Base-by-base conservation (phyloP, 64 coral and sea anemone genomes). In the Platygyra sinensis region DNA sequence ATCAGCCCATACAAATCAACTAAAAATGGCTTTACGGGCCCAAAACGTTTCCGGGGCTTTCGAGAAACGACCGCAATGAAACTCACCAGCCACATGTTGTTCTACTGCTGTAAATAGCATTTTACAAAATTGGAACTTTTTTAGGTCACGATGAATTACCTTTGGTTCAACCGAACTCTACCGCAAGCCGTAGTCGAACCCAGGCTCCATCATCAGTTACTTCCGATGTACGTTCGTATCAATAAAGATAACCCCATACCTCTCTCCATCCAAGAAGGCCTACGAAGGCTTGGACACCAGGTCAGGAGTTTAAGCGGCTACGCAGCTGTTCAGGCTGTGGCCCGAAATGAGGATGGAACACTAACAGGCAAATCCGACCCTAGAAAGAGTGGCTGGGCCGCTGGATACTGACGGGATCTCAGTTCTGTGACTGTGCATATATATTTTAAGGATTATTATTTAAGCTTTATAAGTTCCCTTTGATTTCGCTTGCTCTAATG, bases 201-300 rank as follows among this genome's bases (percentile, higher is more conserved):
- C 15, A 93, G 95, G 22, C 60, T 96, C 18, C 95, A 96, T 18
- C 95, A 96, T 54, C 95, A 96, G 80, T 76, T 96, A 10, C 67
- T 96, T 80, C 95, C 95, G 9, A 96, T 96, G 95, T 96, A 94
- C n/a, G 60, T 96, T 65, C 87, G 91, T 9, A 72, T 94, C 20
- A 91, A 96, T 52, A 90, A 67, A 49, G 77, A 88, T 30, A 91
- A 33, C 15, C 83, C 83, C 2, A 62, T 96, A 27, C 76, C 88
- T 27, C 60, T 88, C 22, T 88, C 75, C 25, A 96, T 96, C 20
- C 87, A 93, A 51, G 83, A 87, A 49, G 95, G 95, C 32, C 76
- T 96, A 1, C 76, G 60, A 63, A 77, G 38, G 8, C 91, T 96
- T 83, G 95, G 95, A 1, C 95, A 96, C 52, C 72, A 89, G 1